Evolutionary conservation across 2,888 invertebrate species (phyloP).

Genomic region (Germaria angustata): DNA sequence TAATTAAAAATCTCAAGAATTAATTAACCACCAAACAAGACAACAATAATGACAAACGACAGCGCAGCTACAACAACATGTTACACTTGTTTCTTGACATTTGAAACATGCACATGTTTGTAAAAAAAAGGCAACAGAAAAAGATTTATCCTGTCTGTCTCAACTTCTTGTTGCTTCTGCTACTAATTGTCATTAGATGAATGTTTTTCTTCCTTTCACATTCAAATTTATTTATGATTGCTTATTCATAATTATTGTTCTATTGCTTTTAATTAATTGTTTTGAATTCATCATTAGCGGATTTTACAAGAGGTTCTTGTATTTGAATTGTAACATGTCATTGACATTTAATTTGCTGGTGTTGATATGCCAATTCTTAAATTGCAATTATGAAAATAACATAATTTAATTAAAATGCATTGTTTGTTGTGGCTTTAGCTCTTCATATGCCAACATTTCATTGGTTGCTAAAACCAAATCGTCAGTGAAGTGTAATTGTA

Average conservation of each 20-base stretch:
- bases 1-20: conserved; percentile 60
- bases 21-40: conserved; percentile 58
- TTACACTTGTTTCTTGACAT: conserved; percentile 56
- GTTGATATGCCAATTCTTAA: conserved; percentile 30
- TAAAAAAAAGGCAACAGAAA: background rate
- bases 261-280: conserved; percentile 48
- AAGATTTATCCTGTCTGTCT: background rate
- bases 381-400: background rate
- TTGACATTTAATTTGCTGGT: conserved; percentile 35
- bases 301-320: conserved; percentile 15
- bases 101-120: conserved; percentile 21
- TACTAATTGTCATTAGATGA: conserved; percentile 31
- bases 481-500: no score
- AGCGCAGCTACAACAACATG: conserved; percentile 45
- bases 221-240: background rate
- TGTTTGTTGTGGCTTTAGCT: no score
- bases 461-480: no score
- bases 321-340: conserved; percentile 10
- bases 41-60: conserved; percentile 31
- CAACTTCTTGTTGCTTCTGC: conserved; percentile 2
- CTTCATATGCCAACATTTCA: no score
- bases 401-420: background rate
- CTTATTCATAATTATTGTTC: conserved; percentile 45
- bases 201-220: background rate
- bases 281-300: conserved; percentile 28